Evolutionary conservation across 2,113 vertebrate genomes (phyloP).

Genomic region (Serinus canaria): DNA sequence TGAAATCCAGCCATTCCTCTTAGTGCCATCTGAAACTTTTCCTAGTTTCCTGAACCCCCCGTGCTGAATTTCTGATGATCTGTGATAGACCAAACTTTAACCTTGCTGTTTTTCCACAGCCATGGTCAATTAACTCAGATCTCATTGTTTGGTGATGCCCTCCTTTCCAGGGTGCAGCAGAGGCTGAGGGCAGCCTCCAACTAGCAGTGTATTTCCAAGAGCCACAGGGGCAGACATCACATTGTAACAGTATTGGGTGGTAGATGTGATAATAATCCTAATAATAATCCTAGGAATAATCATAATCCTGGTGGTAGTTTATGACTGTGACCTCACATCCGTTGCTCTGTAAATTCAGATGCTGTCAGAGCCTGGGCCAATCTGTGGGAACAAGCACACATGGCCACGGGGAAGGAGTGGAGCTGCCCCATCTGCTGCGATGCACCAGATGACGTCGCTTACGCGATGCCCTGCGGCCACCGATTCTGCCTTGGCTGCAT

Average conservation of each 20-base stretch:
- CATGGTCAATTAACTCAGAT: background rate
- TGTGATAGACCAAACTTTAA: background rate
- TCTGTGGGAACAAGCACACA: background rate
- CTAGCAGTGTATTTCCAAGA: background rate
- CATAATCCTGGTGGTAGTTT: background rate
- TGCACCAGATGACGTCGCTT: accelerated
- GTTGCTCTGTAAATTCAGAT: background rate
- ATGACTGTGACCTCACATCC: background rate
- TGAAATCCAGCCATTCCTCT: background rate
- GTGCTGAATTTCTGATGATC: background rate
- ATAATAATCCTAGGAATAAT: background rate
- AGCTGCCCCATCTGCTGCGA: background rate
- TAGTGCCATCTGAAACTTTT: background rate
- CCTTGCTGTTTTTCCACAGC: background rate
- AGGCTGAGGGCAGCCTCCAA: background rate
- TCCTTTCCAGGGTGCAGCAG: background rate
- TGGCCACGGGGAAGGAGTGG: background rate
- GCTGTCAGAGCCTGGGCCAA: background rate
- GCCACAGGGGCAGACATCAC: background rate
- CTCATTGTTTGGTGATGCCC: background rate
- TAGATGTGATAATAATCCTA: background rate
- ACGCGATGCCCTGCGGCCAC: background rate
- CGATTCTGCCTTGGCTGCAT: background rate
- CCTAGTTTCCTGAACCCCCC: background rate
- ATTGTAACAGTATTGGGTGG: background rate